Base-by-base conservation (phyloP, 1,140 invertebrate genomes). In the Heliconius nattereri region DNA sequence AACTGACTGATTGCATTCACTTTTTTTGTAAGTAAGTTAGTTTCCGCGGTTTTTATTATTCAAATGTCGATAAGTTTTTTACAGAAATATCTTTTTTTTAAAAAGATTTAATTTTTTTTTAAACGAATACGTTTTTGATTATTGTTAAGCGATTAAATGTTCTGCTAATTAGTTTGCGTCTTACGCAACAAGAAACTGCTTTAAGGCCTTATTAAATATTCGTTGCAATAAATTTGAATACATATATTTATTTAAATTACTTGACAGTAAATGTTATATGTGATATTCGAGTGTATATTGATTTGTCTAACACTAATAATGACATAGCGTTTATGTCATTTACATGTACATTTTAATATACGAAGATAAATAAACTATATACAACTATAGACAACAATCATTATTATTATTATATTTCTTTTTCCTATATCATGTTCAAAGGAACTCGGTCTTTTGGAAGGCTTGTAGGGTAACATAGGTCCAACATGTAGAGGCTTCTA, bases 31-130 rank as follows among this genome's bases (percentile, higher is more conserved):
- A 7, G 60, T 66, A 26, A 37, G n/a, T 66, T 66, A 72, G 76
- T 72, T 52, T 75, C 40, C 40, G n/a, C n/a, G 54, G n/a, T 76
- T 80, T 76, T 80, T 80, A 60, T 76, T 57, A 60, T 71, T 66
- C 13, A 16, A 29, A 29, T 32, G 70, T n/a, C 49, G 52, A 73
- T 54, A 70, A 75, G 45, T 72, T 80, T 80, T 76, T 26, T 29
- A 26, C 5, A 45, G 40, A 40, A 13, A 13, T 45, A 1, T 45
- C 16, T 45, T 45, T 45, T 45, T 35, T 35, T 7, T n/a, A 11
- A 3, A 29, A 13, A 3, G 26, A 13, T 57, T 23, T 3, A n/a
- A 7, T 9, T 11, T 57, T 66, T 60, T 66, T 23, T 60, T 26
- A 11, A 3, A 66, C 20, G 26, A 80, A 80, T 80, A 23, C 37